A percentile compares a stretch with the other conserved stretches of the same genome.
Evolutionary conservation across 2,797 vertebrate species (phyloP).

Genomic region (Distichodus sexfasciatus): DNA sequence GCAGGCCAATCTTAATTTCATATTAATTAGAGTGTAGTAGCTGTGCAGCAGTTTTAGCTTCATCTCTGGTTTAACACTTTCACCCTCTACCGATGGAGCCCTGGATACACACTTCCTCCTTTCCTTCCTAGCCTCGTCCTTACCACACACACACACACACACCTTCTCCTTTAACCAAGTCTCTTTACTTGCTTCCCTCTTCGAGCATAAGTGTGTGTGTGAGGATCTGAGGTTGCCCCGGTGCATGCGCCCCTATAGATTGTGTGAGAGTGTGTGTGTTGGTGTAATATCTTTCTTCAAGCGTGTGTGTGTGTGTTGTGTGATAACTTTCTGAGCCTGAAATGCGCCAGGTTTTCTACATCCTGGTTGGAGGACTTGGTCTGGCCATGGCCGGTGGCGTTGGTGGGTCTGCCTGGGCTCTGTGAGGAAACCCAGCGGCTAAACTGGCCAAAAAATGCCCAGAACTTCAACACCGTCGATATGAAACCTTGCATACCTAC

Average conservation of each 20-base stretch:
- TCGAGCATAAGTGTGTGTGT: background rate
- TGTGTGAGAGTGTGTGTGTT: background rate
- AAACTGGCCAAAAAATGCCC: constrained; percentile 92
- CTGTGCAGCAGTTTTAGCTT: background rate
- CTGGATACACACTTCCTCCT: background rate
- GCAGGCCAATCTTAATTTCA: too few relatives aligned
- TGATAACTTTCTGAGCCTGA: too few relatives aligned
- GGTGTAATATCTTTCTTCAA: background rate
- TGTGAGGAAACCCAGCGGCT: constrained; percentile 96
- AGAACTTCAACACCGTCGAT: constrained; percentile 95
- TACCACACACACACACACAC: too few relatives aligned
- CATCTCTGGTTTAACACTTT: background rate
- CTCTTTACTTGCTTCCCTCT: constrained; percentile 6
- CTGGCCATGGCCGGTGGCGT: constrained; percentile 98
- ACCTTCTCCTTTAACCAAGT: constrained; percentile 14
- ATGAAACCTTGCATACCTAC: constrained; percentile 98
- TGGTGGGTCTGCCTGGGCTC: constrained; percentile 99
- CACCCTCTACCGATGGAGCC: background rate
- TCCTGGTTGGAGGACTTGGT: constrained; percentile 97
- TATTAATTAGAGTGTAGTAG: background rate
- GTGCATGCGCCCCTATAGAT: background rate
- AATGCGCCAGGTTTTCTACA: too few relatives aligned
- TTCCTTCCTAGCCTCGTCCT: too few relatives aligned
- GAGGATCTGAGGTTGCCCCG: background rate
- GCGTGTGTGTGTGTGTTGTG: background rate